phyloP scores from a whole-genome alignment of 2,113 vertebrate genomes.

The Centrocercus urophasianus region DNA sequence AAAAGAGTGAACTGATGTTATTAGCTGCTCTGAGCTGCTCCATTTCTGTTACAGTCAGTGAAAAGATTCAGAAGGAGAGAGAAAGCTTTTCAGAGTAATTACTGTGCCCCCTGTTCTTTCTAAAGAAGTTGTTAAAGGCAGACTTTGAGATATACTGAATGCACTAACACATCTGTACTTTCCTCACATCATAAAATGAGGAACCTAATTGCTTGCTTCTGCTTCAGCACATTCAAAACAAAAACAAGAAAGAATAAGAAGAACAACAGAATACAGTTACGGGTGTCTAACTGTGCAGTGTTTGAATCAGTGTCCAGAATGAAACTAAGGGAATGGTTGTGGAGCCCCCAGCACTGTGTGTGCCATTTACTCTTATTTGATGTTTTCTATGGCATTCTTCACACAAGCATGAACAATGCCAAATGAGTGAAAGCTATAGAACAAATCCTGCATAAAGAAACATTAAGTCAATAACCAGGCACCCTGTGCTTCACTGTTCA shows the following conservation, averaged over 20 bases:
- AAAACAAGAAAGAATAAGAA: background rate
- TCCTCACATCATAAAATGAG: background rate
- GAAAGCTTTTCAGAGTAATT: background rate
- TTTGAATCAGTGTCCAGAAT: background rate
- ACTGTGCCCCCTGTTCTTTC: background rate
- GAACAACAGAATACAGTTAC: background rate
- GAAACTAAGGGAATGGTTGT: background rate
- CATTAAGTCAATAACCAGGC: background rate
- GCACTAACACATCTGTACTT: background rate
- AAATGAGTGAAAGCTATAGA: background rate
- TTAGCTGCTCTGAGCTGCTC: background rate
- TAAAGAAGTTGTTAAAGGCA: background rate
- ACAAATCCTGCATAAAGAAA: background rate
- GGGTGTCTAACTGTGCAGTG: background rate
- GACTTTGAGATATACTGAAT: background rate
- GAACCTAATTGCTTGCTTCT: background rate
- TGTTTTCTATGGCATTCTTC: background rate
- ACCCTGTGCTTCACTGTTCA: background rate
- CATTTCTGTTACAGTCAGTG: background rate
- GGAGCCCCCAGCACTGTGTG: background rate
- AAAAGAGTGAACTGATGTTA: background rate
- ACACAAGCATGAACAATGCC: background rate
- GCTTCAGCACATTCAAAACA: background rate
- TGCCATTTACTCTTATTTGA: background rate
- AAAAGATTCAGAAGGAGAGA: slow-evolving; percentile 10